Conservation (phyloP, 2,113 vertebrate genomes). For the Serinus canaria region DNA sequence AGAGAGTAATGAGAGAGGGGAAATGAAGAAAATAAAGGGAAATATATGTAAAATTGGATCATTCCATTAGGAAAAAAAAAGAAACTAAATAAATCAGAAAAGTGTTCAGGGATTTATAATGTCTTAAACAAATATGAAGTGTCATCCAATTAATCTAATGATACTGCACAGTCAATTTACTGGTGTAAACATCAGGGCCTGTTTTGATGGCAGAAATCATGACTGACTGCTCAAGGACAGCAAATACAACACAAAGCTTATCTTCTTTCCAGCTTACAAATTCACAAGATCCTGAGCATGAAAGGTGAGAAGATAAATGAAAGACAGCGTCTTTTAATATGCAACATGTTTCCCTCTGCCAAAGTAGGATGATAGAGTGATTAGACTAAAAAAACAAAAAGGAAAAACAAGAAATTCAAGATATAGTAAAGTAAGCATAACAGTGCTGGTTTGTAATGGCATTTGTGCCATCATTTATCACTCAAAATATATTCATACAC, state of each 20-base stretch:
- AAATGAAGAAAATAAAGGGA: background rate
- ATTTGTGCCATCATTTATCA: background rate
- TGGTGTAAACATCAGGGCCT: background rate
- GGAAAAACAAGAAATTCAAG: background rate
- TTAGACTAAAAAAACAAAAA: background rate
- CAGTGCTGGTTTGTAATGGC: background rate
- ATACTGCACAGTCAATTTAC: background rate
- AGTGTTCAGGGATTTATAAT: background rate
- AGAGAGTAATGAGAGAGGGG: background rate
- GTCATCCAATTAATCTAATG: slow-evolving; percentile 15
- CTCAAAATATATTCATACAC: background rate
- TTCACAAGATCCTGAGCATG: background rate
- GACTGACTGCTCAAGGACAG: slow-evolving; percentile 24
- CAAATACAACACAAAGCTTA: background rate
- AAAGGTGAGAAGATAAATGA: slow-evolving; percentile 15
- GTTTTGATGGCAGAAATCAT: slow-evolving; percentile 12
- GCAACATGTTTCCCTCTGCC: background rate
- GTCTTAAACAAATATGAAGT: background rate
- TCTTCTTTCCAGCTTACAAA: background rate
- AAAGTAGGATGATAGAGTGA: background rate
- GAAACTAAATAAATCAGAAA: background rate
- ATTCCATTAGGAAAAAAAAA: background rate
- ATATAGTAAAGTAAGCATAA: background rate
- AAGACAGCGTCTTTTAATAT: slow-evolving; percentile 6
- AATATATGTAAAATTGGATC: background rate